Conservation (phyloP, 2,888 invertebrate genomes). For the Zygothrica quintamaculata region DNA sequence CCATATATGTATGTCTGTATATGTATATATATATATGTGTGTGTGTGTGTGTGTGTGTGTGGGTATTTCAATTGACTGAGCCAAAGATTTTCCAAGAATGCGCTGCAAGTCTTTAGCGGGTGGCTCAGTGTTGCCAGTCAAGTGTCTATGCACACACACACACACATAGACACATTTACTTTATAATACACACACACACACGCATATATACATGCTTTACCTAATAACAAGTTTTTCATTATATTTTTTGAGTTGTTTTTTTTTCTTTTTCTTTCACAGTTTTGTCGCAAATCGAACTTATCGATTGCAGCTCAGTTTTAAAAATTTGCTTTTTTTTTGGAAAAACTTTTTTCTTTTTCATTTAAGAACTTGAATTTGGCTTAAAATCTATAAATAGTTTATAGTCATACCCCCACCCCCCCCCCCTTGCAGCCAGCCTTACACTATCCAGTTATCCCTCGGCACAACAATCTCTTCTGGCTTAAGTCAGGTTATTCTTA, state of each 20-base stretch:
- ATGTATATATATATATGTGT: background rate
- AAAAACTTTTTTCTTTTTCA: too few species aligned
- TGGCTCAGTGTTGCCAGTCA: conserved; percentile 50
- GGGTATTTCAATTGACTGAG: conserved; percentile 18
- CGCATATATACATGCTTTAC: conserved; percentile 3
- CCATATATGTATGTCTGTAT: background rate
- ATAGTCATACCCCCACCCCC: too few species aligned
- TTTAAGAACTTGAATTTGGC: too few species aligned
- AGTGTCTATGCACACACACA: conserved; percentile 44
- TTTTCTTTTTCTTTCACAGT: conserved; percentile 3
- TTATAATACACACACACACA: conserved; percentile 4
- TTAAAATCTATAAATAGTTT: too few species aligned
- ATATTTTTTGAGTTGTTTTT: too few species aligned
- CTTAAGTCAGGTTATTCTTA: conserved; percentile 5
- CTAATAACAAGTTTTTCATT: conserved; percentile 36
- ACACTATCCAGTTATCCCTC: too few species aligned
- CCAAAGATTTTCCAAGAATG: conserved; percentile 77
- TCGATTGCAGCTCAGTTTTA: conserved; percentile 22
- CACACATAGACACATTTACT: conserved; percentile 8
- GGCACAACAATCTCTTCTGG: too few species aligned
- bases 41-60: background rate
- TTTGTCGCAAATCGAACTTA: too few species aligned
- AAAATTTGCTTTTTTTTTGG: too few species aligned
- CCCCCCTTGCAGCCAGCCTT: too few species aligned
- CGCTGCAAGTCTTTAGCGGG: conserved; percentile 54